Evolutionary conservation across 2,888 invertebrate species (phyloP), one percentile per base, ranked within the genome.

Genomic region (Plebejus argus): DNA sequence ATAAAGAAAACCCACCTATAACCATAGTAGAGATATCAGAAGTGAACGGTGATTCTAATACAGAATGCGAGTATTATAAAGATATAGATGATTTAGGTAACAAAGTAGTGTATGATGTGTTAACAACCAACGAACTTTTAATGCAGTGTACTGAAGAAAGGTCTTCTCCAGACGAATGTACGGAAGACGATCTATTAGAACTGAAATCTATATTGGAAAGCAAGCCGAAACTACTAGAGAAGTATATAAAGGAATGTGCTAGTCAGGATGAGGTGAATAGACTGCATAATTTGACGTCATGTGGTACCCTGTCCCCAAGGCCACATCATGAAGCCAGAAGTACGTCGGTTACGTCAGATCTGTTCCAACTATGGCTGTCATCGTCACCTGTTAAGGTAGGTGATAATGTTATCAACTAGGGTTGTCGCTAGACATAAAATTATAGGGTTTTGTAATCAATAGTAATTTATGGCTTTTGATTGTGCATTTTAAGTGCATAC

Each of bases 281-380:
- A 84, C 87, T 97, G 85, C 95, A 95, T 83, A 93, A 88, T 83
- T 87, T 95, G 81, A 95, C 95, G 77, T 94, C 95, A 61, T 92
- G 92, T 70, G 95, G 95, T 23, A 90, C 92, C 2, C 79, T 93
- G 78, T 94, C 93, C 10, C 93, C 92, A 66, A 87, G 91, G 84
- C 94, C 94, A 23, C 89, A 88, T 76, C 91, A 93, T 79, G 95
- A 94, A 83, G 94, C 95, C 10, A 94, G 95, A 82, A 95, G 97
- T 80, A 96, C 97, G 72, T 97, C 97, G 72, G 96, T 97, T 82
- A 97, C 97, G 71, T 97, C 97, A 81, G 98, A 98, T 87, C 94
- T 98, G 81, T 98, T 98, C 90, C 97, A 97, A 85, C 95, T 96
- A 81, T 98, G 98, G 98, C 92, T 98, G 86, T 96, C 97, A 56